Evolutionary conservation across 2,888 invertebrate genomes (phyloP), one percentile per base, ranked within the genome.

Genomic region (Pterostichus niger): DNA sequence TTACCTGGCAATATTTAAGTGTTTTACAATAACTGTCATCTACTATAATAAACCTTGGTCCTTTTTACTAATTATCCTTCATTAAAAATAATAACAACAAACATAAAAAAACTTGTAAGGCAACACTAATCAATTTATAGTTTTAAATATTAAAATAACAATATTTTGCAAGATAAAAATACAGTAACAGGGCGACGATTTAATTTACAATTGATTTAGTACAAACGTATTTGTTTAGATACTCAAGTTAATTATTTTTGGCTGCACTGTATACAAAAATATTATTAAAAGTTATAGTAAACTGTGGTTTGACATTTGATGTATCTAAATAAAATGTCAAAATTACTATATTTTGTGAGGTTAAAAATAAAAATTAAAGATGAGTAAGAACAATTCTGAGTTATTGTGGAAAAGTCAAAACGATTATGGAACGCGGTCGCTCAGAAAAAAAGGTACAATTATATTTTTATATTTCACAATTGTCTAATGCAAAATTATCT

Each of bases 341-440:
- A 71, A 17, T 71, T 15, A 15, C 44, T 13, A 71, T 71, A 71
- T 5, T 71, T 71, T 44, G 17, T 71, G n/a, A 71, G 68, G 68
- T 71, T 71, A 71, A 44, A 71, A 44, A 35, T 71, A n/a, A 44
- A 71, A 71, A 71, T 71, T 44, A 71, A 40, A 11, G 10, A 71
- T 71, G 68, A 71, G 9, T 17, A 44, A 13, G 44, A 40, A 71
- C 4, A 71, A 71, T 71, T 40, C 44, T 5, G 68, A 71, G 40
- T 44, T 71, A 44, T 11, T 71, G 17, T 17, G 44, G 68, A 17
- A 71, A 71, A 71, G 4, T 40, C 68, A 71, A 15, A 40, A 9
- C 7, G 44, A 71, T 44, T 71, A 71, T 44, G 68, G 68, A 40
- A 44, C 68, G 44, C 17, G 56, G 6, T 56, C 56, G 15, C 15